Conservation (phyloP, 2,888 invertebrate species). For the Cybosia mesomella region DNA sequence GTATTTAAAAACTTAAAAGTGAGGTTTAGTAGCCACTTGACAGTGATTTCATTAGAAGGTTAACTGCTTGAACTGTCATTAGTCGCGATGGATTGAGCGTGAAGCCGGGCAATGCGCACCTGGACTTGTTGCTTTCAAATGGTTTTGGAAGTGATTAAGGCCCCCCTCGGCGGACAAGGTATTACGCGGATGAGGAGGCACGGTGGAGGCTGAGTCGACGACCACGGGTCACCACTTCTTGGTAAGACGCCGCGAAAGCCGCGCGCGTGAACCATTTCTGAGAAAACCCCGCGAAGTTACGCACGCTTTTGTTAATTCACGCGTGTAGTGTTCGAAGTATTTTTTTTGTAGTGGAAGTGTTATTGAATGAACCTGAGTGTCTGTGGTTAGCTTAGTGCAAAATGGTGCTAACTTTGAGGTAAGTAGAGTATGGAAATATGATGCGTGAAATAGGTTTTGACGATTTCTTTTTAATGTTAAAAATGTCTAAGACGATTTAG, state of each 20-base stretch:
- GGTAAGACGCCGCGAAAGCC: slow-evolving; percentile 63
- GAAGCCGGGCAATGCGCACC: slow-evolving; percentile 59
- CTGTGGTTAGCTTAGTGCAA: slow-evolving; percentile 63
- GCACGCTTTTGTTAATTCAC: slow-evolving; percentile 38
- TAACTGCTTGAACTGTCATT: slow-evolving; percentile 61
- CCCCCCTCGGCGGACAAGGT: slow-evolving; percentile 57
- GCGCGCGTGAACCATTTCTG: slow-evolving; percentile 47
- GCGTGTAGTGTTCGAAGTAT: slow-evolving; percentile 42
- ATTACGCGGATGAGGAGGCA: slow-evolving; percentile 74
- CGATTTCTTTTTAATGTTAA: slow-evolving; percentile 2
- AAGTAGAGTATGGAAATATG: slow-evolving; percentile 65
- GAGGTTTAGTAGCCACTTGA: slow-evolving; percentile 16
- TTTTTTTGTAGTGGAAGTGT: slow-evolving; percentile 51
- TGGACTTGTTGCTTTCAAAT: slow-evolving; percentile 65
- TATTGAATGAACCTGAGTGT: slow-evolving; percentile 57
- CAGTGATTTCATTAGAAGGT: slow-evolving; percentile 38
- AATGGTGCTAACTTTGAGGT: slow-evolving; percentile 81
- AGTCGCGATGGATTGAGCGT: slow-evolving; percentile 64
- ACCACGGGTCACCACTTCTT: slow-evolving; percentile 66
- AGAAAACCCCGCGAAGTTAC: slow-evolving; percentile 42
- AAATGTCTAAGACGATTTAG: background rate
- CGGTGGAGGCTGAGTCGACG: slow-evolving; percentile 66
- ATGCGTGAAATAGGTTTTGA: slow-evolving; percentile 35
- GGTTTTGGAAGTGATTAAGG: slow-evolving; percentile 68
- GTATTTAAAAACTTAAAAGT: slow-evolving; percentile 18